Evolutionary conservation across 2,797 vertebrate genomes (phyloP).

Genomic region (Peromyscus nudipes): DNA sequence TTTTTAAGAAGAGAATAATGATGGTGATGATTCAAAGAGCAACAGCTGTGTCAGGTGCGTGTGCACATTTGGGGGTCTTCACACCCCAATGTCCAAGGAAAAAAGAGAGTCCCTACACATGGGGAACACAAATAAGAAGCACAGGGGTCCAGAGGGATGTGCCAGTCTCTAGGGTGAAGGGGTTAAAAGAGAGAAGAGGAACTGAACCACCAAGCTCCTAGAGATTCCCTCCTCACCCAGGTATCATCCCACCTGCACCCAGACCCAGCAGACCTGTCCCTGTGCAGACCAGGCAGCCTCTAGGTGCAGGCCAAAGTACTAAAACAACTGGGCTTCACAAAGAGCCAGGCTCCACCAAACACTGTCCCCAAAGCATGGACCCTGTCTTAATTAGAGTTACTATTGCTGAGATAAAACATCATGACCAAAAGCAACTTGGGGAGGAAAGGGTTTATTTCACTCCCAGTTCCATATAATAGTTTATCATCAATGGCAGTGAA

Average conservation of each 20-base stretch:
- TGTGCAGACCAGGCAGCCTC: neutral
- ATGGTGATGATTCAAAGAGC: accelerated
- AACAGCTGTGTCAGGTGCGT: accelerated
- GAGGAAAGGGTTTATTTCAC: neutral
- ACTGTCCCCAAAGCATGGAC: neutral
- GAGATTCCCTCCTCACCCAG: no score
- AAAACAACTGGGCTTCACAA: neutral
- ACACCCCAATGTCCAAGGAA: neutral
- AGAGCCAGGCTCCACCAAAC: neutral
- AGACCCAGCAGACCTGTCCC: neutral
- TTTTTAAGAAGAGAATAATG: neutral
- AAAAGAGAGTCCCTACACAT: accelerated
- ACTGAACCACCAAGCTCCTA: neutral
- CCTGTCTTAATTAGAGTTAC: neutral
- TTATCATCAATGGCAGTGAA: neutral
- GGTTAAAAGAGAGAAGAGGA: no score
- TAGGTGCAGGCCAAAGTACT: no score
- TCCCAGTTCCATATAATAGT: neutral
- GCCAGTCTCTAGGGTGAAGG: neutral
- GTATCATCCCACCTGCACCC: neutral
- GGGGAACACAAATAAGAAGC: no score
- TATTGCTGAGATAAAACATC: neutral
- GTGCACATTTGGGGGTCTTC: accelerated
- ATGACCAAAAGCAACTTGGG: neutral
- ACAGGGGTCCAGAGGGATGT: accelerated